These are phyloP conservation scores for Penaeus vannamei DNA, from an alignment of 1,140 invertebrate species.

Conservation along the genomic window DNA sequence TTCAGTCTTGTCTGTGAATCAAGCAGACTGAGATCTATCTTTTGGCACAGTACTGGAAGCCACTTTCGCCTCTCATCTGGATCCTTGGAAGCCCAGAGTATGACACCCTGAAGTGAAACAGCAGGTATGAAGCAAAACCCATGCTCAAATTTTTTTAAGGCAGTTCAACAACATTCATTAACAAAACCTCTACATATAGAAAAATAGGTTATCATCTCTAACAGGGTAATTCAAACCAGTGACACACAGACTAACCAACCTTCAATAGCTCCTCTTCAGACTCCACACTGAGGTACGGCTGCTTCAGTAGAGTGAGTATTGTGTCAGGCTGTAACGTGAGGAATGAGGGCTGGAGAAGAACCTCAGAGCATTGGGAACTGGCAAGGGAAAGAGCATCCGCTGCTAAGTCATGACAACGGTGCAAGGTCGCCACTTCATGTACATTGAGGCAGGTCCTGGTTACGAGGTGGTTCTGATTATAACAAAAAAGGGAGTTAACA, in stretches of 20 bases:
- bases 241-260: too few relatives aligned
- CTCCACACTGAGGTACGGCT: conserved; percentile 51
- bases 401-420: conserved; percentile 49
- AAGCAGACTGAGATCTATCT: conserved; percentile 38
- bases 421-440: conserved; percentile 52
- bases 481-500: not conserved
- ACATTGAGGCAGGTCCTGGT: conserved; percentile 15
- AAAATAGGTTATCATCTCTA: too few relatives aligned
- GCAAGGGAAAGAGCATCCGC: conserved; percentile 38
- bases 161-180: not conserved
- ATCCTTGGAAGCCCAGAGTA: conserved; percentile 39
- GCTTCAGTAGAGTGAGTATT: conserved; percentile 26
- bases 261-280: conserved; percentile 20
- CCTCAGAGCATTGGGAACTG: conserved; percentile 41
- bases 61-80: conserved; percentile 43
- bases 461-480: not conserved
- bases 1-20: conserved; percentile 21
- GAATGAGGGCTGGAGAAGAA: conserved; percentile 41
- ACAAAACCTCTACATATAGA: not conserved
- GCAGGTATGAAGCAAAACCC: not conserved
- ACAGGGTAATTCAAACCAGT: too few relatives aligned
- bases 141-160: not conserved
- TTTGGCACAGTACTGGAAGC: conserved; percentile 30
- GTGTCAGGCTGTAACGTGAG: conserved; percentile 46
- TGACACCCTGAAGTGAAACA: conserved; percentile 32